Evolutionary conservation across 2,797 vertebrate genomes (phyloP), one percentile per base, ranked within the genome.

Genomic region (Ambastaia sidthimunki): DNA sequence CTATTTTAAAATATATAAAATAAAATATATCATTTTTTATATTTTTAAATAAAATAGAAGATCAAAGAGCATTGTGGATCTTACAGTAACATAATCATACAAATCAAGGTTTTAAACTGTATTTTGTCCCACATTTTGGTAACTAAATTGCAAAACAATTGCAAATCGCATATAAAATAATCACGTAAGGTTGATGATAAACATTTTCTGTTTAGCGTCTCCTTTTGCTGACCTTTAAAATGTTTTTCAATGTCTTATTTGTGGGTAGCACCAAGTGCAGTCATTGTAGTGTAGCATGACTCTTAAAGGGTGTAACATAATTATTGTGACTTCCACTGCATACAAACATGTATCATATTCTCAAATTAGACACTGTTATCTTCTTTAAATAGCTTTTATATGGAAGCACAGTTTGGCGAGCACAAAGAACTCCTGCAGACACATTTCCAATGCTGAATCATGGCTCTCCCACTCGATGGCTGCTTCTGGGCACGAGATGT

Each of bases 341-440:
- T 55, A 50, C 44, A 54, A 71, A 70, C 16, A 73, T 62, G 83
- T 86, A 90, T 89, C 87, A 84, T 90, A 83, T 86, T 89, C 86
- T 89, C 80, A 84, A 82, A 77, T 75, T 19, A 80, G 78, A 82
- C 86, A 82, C 88, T 74, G 83, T 91, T 87, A 88, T 82, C 71
- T 21, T 74, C 82, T 88, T 90, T 69, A 81, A 71, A 71, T 62
- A 71, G 59, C 16, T 54, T 79, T 79, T 47, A 55, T 44, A 48
- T 21, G 54, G 19, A 28, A 76, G 50, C 48, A 74, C 55, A 25
- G 28, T 79, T 34, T 59, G 23, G 21, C 47, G 47, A 31, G 19
- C 65, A 19, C 52, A 44, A 50, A 60, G 37, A 81, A 74, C 66
- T 60, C 31, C 72, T 37, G 65, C 57, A 57, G 48, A 59, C 41